These are phyloP conservation scores for Lamellibrachia satsuma DNA, from an alignment of 2,888 invertebrate genomes.

Conservation along the genomic window DNA sequence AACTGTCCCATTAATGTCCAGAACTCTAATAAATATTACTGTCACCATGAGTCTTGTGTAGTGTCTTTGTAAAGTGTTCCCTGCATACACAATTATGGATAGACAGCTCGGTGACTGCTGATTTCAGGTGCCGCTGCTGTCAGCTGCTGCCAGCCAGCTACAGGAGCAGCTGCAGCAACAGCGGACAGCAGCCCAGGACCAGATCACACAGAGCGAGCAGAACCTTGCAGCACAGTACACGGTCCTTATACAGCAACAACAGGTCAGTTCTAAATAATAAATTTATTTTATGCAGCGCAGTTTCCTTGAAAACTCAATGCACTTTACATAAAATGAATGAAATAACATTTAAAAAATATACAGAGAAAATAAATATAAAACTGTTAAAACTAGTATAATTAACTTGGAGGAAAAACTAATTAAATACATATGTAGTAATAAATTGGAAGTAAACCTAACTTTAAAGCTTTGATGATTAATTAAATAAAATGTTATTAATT, in stretches of 20 bases:
- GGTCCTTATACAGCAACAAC: slow-evolving; percentile 84
- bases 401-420: too few species aligned
- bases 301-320: neutral
- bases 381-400: too few species aligned
- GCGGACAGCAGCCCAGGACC: slow-evolving; percentile 67
- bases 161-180: slow-evolving; percentile 49
- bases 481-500: too few species aligned
- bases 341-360: too few species aligned
- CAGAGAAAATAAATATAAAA: too few species aligned
- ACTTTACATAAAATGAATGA: neutral
- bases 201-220: slow-evolving; percentile 93
- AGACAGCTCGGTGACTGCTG: neutral
- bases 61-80: neutral
- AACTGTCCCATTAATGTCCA: neutral
- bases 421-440: too few species aligned
- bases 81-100: neutral
- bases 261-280: slow-evolving; percentile 67
- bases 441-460: too few species aligned
- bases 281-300: neutral
- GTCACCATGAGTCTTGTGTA: neutral
- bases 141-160: slow-evolving; percentile 40
- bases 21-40: neutral
- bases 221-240: slow-evolving; percentile 95
- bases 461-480: too few species aligned
- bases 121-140: neutral